phyloP scores from a whole-genome alignment of 2,113 vertebrate genomes.

The Sclerurus mexicanus region DNA sequence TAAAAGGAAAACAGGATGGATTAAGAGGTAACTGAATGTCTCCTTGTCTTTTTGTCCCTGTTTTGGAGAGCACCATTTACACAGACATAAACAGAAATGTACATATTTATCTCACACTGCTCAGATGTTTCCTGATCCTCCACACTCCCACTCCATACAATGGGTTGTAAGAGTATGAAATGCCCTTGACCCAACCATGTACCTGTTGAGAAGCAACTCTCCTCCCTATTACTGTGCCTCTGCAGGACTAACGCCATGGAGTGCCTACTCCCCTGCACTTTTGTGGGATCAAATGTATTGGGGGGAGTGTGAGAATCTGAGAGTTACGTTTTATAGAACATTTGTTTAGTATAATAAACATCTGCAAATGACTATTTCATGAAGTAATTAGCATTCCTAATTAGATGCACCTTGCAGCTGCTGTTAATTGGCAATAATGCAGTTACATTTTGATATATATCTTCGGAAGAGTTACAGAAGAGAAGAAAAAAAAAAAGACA shows the following conservation, averaged over 20 bases:
- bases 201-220: not conserved
- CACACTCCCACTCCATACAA: not conserved
- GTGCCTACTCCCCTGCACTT: not conserved
- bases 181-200: not conserved
- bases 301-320: not conserved
- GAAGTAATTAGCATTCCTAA: slow-evolving; percentile 78
- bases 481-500: not conserved
- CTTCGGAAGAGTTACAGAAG: slow-evolving; percentile 64
- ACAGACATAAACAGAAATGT: fast-evolving
- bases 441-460: slow-evolving; percentile 73
- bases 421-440: slow-evolving; percentile 74
- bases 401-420: slow-evolving; percentile 80
- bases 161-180: not conserved
- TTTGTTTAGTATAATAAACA: slow-evolving; percentile 69
- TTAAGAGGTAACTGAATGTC: not conserved
- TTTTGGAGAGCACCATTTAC: not conserved
- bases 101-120: not conserved
- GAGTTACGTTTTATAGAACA: slow-evolving; percentile 43
- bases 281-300: not conserved
- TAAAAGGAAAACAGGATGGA: not conserved
- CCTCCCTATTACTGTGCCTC: too few species aligned
- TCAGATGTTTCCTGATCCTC: not conserved
- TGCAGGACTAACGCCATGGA: not conserved
- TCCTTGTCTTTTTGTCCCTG: not conserved
- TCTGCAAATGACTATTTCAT: slow-evolving; percentile 71